Base-by-base conservation (phyloP, 2,888 invertebrate species). In the Mechanitis mazaeus region DNA sequence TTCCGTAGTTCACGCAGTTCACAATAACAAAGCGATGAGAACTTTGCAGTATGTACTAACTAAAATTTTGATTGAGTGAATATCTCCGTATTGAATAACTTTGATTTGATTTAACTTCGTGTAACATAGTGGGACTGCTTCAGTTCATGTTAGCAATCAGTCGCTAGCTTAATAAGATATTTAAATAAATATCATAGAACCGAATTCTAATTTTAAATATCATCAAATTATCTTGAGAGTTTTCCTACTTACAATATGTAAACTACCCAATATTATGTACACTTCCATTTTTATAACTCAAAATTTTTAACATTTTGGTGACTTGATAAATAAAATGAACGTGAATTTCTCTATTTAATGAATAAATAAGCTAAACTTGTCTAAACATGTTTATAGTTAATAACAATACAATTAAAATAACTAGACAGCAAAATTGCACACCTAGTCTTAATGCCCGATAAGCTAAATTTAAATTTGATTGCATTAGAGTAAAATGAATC, bases 181-280 rank as follows among this genome's bases (percentile, higher is more conserved):
- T 42, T 42, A 42, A 42, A 42, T 11, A 9, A 42, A 9, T 9
- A 20, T 20, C 20, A 20, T 20, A 20, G 20, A 20, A 20, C 20
- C 20, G 20, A 20, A 20, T 20, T 20, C 20, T 20, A 20, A 20
- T 20, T 20, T 20, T 20, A 20, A 20, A 35, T 35, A 35, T 35
- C 1, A 35, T 5, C 4, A 6, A 5, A 11, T 42, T 42, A 42
- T 9, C 7, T 9, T 9, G 9, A 50, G 9, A 31, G 31, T 31
- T 50, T 7, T 20, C 20, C 20, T 20, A 20, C 3, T 50, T 7
- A 46, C 60, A 42, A 61, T 57, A 56, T 62, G 20, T 20, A 20
- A 20, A 59, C 59, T 59, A 56, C 20, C 20, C 56, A 56, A 64
- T 58, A 62, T 20, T 64, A 64, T 31, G 56, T 58, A 66, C 54